phyloP scores from a whole-genome alignment of 2,797 vertebrate species.

The Chaenodraco wilsoni region DNA sequence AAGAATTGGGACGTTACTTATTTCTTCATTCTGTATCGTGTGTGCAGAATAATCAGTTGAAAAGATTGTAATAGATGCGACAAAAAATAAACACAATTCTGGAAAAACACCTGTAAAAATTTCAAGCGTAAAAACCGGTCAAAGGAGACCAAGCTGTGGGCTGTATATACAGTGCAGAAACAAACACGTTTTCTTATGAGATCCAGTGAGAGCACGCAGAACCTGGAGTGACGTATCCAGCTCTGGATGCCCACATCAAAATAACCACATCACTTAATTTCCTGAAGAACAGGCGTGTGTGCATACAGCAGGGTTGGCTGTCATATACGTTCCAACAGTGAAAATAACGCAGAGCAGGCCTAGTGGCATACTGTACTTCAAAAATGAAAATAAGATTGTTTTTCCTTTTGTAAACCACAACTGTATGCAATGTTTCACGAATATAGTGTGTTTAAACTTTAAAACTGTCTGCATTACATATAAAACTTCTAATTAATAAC shows the following conservation, averaged over 20 bases:
- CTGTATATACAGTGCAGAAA: not conserved
- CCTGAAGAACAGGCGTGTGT: slow-evolving; percentile 7
- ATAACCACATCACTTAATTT: slow-evolving; percentile 25
- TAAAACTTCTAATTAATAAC: not conserved
- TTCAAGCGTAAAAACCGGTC: slow-evolving; percentile 1
- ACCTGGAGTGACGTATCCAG: not conserved
- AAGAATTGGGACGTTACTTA: no score
- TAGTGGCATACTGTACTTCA: not conserved
- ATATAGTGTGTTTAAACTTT: not conserved
- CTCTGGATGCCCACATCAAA: slow-evolving; percentile 25
- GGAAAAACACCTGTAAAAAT: not conserved
- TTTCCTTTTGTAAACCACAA: not conserved
- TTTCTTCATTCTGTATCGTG: not conserved
- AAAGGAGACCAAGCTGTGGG: not conserved
- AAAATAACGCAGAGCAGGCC: not conserved
- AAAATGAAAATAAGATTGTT: not conserved
- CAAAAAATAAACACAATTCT: not conserved
- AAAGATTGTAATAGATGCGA: not conserved
- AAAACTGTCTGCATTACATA: not conserved
- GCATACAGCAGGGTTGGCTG: not conserved
- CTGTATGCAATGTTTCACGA: not conserved
- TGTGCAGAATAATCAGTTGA: not conserved
- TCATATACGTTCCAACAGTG: not conserved
- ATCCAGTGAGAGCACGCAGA: slow-evolving; percentile 7
- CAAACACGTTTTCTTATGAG: not conserved